A percentile compares a stretch with the other conserved stretches of the same genome.
phyloP scores from a whole-genome alignment of 2,113 vertebrate species.

The Cochlearius cochlearius region DNA sequence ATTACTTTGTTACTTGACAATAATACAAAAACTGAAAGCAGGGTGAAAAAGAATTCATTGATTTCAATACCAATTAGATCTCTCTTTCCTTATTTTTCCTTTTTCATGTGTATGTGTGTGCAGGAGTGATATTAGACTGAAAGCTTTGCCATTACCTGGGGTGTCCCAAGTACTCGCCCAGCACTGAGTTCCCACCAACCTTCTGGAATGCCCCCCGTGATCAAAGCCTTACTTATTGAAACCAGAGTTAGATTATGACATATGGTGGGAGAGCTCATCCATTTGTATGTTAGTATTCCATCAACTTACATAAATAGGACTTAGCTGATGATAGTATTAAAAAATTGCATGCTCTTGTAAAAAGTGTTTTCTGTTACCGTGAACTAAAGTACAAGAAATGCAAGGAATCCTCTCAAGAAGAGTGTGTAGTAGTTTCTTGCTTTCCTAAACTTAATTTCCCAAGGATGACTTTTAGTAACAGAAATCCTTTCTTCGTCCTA shows the following conservation, averaged over 20 bases:
- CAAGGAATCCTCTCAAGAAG: not conserved
- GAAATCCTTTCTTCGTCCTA: not conserved
- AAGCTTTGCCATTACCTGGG: not conserved
- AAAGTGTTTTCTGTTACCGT: not conserved
- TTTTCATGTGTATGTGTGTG: not conserved
- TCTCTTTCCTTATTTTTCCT: not conserved
- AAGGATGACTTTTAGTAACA: not conserved
- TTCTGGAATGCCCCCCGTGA: not conserved
- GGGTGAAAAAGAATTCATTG: not conserved
- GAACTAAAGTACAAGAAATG: not conserved
- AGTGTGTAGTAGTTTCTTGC: not conserved
- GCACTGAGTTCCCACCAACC: not conserved
- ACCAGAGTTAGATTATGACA: not conserved
- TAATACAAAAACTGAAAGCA: not conserved
- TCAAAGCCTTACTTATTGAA: not conserved
- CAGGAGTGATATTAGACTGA: not conserved
- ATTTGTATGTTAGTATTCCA: not conserved
- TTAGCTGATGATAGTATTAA: not conserved
- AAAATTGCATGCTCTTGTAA: not conserved
- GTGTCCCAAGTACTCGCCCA: not conserved
- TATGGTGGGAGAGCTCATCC: not conserved
- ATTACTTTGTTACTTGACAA: not conserved
- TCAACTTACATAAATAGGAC: fast-evolving
- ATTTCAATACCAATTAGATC: not conserved
- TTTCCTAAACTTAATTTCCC: not conserved